Conservation (phyloP, 2,888 invertebrate genomes). For the Lamproptera curius region DNA sequence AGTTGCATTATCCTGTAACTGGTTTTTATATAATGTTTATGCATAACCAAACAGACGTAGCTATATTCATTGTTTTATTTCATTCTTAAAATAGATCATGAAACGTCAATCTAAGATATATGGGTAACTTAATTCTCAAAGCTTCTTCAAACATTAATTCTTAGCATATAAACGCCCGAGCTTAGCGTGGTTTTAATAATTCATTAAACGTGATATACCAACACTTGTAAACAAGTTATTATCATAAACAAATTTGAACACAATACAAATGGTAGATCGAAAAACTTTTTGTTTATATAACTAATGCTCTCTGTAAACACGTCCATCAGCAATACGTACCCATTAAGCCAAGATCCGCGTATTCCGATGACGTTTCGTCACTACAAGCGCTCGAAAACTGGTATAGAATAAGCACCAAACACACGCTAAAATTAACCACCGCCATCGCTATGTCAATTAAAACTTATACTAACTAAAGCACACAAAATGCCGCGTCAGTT, state of each 20-base stretch:
- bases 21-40: too few species aligned
- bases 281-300: constrained; percentile 9
- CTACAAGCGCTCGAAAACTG: constrained; percentile 54
- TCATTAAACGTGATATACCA: too few species aligned
- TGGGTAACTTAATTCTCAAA: too few species aligned
- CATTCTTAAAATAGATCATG: too few species aligned
- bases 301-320: constrained; percentile 10
- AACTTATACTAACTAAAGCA: constrained; percentile 51
- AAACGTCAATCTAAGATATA: too few species aligned
- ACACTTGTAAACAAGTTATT: constrained; percentile 1
- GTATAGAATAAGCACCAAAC: constrained; percentile 59
- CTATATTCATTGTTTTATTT: too few species aligned
- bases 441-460: constrained; percentile 60
- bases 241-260: constrained; percentile 15
- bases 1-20: too few species aligned
- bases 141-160: too few species aligned
- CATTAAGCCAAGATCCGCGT: constrained; percentile 53
- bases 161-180: too few species aligned
- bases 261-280: background rate
- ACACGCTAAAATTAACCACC: constrained; percentile 63
- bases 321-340: constrained; percentile 40
- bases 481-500: constrained; percentile 41
- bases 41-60: too few species aligned
- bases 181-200: too few species aligned
- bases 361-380: constrained; percentile 61